Conservation (phyloP, 2,113 vertebrate genomes). For the Coregonus clupeaformis region DNA sequence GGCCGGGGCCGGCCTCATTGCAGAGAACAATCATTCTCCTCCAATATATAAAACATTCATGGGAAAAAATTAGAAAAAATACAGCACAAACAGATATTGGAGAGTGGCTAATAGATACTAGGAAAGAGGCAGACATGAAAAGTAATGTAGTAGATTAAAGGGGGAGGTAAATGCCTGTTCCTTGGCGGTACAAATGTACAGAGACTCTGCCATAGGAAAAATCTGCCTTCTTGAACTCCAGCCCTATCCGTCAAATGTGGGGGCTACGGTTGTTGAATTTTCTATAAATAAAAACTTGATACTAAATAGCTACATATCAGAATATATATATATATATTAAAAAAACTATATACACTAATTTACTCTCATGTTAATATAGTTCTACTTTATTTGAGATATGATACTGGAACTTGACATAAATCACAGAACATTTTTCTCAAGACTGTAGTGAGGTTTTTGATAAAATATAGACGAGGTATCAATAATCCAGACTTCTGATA, state of each 20-base stretch:
- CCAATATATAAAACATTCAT: slow-evolving; percentile 91
- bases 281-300: slow-evolving; percentile 46
- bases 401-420: too few relatives aligned
- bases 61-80: slow-evolving; percentile 77
- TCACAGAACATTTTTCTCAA: too few relatives aligned
- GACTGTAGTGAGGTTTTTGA: too few relatives aligned
- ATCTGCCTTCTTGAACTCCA: slow-evolving; percentile 33
- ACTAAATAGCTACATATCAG: slow-evolving; percentile 22
- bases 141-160: slow-evolving; percentile 75
- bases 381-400: too few relatives aligned
- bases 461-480: too few relatives aligned
- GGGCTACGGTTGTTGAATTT: slow-evolving; percentile 56
- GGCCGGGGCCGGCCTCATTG: slow-evolving; percentile 85
- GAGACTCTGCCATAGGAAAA: slow-evolving; percentile 55
- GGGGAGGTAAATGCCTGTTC: slow-evolving; percentile 55
- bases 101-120: slow-evolving; percentile 76
- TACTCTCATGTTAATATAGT: too few relatives aligned
- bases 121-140: slow-evolving; percentile 74
- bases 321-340: too few relatives aligned
- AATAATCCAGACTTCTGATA: not conserved
- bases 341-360: too few relatives aligned
- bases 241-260: slow-evolving; percentile 50
- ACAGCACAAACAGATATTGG: slow-evolving; percentile 75
- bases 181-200: slow-evolving; percentile 58
- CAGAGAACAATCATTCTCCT: slow-evolving; percentile 91